Base-by-base conservation (phyloP, 2,113 vertebrate genomes). In the Tapirus terrestris region DNA sequence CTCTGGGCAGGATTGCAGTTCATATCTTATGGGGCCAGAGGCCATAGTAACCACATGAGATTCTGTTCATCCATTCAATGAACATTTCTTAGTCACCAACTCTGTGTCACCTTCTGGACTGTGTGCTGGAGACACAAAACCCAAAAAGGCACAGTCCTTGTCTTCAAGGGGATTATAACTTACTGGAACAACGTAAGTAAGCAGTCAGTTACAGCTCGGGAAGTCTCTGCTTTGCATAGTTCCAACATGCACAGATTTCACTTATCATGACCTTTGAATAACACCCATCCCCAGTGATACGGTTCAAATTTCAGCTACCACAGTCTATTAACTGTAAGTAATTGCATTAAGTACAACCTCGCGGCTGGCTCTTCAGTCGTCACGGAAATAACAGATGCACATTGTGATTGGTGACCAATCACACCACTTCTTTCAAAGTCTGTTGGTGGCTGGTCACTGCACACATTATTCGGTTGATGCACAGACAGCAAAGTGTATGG, bases 81-180 rank as follows among this genome's bases (percentile, higher is more conserved):
- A 73, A 31, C 27, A 29, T 58, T 73, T 92, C 85, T 67, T 16
- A 61, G 58, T 36, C 21, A 27, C 29, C 45, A 36, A 8, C 14
- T n/a, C 61, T 60, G 14, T 33, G 33, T 3, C n/a, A 29, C 45
- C 39, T 70, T 67, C 73, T 70, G 61, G 12, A 29, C 79, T 56
- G 25, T 33, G 76, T 14, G 23, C 39, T 43, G 39, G 48, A 39
- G 56, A 48, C 0, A n/a, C 14, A 39, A 91, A 85, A 63, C 36
- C 82, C 48, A 43, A 17, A 39, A 43, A 63, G 65, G 31, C 85
- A 33, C 5, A 36, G 10, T 36, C 67, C 67, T 36, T 89, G 67
- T 79, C 80, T 90, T 86, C 39, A 73, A 82, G 53, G 79, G 36
- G 75, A 90, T 48, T 80, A 5, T 51, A 92, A 72, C 72, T 85